These are phyloP conservation scores for Rapana venosa DNA, from an alignment of 2,888 invertebrate species.

Conservation along the genomic window DNA sequence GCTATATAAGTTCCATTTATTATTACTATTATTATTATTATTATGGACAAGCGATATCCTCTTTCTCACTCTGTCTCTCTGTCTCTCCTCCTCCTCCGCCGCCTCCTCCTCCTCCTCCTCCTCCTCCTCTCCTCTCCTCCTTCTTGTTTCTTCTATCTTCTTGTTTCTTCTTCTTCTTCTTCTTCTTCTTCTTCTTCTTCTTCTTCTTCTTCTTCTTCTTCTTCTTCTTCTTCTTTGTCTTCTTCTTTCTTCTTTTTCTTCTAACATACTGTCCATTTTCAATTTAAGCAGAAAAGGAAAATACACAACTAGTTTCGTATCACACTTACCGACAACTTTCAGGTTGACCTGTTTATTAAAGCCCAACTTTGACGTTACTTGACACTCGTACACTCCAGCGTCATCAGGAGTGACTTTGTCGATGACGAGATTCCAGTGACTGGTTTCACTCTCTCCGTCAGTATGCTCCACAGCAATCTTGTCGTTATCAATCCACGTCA, in stretches of 20 bases:
- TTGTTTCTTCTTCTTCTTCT: not conserved
- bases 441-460: conserved; percentile 50
- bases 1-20: too few relatives aligned
- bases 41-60: not conserved
- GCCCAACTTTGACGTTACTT: conserved; percentile 58
- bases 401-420: conserved; percentile 58
- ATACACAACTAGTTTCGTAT: not conserved
- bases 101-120: not conserved
- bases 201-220: not conserved
- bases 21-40: too few relatives aligned
- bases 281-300: not conserved
- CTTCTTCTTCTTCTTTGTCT: not conserved
- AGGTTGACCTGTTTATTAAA: conserved; percentile 59
- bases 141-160: not conserved
- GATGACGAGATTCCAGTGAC: conserved; percentile 63
- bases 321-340: conserved; percentile 60
- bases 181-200: not conserved
- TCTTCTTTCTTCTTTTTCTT: not conserved
- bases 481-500: conserved; percentile 62
- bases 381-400: conserved; percentile 65
- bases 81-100: not conserved
- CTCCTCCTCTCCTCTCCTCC: not conserved
- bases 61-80: not conserved
- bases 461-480: conserved; percentile 58
- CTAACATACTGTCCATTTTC: not conserved